Conservation (phyloP, 2,888 invertebrate species). For the Azorinus chamasolen region DNA sequence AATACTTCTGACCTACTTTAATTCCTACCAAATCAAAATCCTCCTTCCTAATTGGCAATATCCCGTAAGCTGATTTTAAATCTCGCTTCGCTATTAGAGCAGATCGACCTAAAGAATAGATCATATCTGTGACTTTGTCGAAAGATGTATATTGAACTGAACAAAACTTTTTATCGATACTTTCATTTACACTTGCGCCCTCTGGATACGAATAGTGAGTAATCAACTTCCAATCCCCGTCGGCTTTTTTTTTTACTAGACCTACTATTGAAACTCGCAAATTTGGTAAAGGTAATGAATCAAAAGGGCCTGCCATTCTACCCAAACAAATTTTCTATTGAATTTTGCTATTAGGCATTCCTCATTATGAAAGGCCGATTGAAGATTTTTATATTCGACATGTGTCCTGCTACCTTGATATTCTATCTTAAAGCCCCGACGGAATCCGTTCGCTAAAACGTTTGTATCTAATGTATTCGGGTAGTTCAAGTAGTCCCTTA, state of each 20-base stretch:
- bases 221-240: slow-evolving; percentile 22
- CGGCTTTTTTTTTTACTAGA: slow-evolving; percentile 15
- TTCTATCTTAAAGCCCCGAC: not conserved
- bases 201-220: slow-evolving; percentile 11
- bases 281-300: not conserved
- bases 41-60: too few relatives aligned
- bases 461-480: not conserved
- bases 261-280: slow-evolving; percentile 29
- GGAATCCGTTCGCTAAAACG: not conserved
- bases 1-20: slow-evolving; percentile 6
- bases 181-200: slow-evolving; percentile 11
- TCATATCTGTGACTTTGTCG: not conserved
- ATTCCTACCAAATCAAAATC: not conserved
- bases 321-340: too few relatives aligned
- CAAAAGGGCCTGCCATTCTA: not conserved
- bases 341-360: not conserved
- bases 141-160: slow-evolving; percentile 28
- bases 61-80: too few relatives aligned
- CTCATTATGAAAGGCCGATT: slow-evolving; percentile 5
- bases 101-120: too few relatives aligned
- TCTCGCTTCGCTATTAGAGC: too few relatives aligned
- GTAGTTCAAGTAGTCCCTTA: too few relatives aligned
- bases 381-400: not conserved
- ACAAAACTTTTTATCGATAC: slow-evolving; percentile 17
- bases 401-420: not conserved